Percentiles rank a stretch among this genome's conserved stretches.
Evolutionary conservation across 2,113 vertebrate genomes (phyloP).

Genomic region (Macrotus californicus): DNA sequence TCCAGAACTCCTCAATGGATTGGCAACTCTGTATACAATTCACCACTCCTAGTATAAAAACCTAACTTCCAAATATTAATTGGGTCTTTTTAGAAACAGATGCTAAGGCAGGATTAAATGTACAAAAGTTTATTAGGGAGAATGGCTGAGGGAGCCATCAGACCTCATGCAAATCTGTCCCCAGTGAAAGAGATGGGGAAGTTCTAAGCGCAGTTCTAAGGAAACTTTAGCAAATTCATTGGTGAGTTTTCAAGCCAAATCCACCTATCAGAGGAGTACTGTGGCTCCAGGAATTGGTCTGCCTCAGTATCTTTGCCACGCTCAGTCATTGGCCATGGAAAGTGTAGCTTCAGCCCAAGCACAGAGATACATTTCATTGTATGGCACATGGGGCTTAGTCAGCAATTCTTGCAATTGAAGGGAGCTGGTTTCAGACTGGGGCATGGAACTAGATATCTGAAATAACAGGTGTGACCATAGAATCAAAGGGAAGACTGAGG

Average conservation of each 20-base stretch:
- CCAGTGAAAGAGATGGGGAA: not conserved
- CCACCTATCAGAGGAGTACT: not conserved
- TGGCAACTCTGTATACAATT: not conserved
- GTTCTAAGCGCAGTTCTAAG: not conserved
- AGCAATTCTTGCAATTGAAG: not conserved
- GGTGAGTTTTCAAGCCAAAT: not conserved
- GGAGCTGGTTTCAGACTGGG: not conserved
- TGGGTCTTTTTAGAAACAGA: not conserved
- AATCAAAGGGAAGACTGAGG: not conserved
- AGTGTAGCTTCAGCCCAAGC: not conserved
- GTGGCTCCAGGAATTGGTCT: not conserved
- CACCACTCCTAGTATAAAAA: not conserved
- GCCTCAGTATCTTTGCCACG: rapidly evolving
- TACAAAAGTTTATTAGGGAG: not conserved
- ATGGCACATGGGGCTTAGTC: not conserved
- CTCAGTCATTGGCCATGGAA: not conserved
- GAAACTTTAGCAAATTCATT: not conserved
- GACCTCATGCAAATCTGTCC: not conserved
- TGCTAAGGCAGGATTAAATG: not conserved
- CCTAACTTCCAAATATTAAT: not conserved
- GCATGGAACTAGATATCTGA: not conserved
- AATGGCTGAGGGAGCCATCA: not conserved
- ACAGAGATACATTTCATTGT: not conserved
- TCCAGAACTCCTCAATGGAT: not conserved
- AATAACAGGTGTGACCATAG: not conserved